phyloP scores from a whole-genome alignment of 2,113 vertebrate genomes.

The Numenius arquata region DNA sequence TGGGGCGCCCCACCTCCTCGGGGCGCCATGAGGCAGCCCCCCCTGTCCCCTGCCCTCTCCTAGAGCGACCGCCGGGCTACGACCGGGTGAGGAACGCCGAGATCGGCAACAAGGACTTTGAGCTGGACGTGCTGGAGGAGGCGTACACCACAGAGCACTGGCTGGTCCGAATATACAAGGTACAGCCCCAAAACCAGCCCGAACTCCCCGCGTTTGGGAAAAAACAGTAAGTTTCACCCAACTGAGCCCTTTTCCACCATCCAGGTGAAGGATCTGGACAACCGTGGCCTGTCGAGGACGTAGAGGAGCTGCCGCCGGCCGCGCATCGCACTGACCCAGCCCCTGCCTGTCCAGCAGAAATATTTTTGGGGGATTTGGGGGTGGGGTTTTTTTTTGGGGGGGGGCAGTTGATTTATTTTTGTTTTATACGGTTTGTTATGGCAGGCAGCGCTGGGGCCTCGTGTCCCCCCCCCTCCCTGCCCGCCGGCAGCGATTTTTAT shows the following conservation, averaged over 20 bases:
- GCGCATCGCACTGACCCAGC: constrained; percentile 79
- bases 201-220: rapidly evolving
- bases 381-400: neutral
- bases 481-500: too few species aligned
- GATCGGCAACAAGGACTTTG: constrained; percentile 99
- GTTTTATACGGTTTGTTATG: constrained; percentile 83
- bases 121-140: constrained; percentile 96
- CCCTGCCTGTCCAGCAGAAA: constrained; percentile 74
- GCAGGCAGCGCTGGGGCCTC: too few species aligned
- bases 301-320: constrained; percentile 66
- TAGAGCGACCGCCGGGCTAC: constrained; percentile 97
- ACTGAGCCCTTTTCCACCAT: neutral
- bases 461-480: too few species aligned
- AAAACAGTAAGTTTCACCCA: rapidly evolving
- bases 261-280: constrained; percentile 97
- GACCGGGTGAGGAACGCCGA: constrained; percentile 96
- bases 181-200: neutral
- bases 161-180: constrained; percentile 99
- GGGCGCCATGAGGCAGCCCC: rapidly evolving
- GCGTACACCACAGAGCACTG: constrained; percentile 98
- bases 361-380: neutral
- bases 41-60: neutral
- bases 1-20: rapidly evolving
- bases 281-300: constrained; percentile 94
- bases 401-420: neutral